Percentiles rank a stretch among this genome's conserved stretches.
Evolutionary conservation across 2,797 vertebrate species (phyloP).

Genomic region (Orientallactaga sibirica): DNA sequence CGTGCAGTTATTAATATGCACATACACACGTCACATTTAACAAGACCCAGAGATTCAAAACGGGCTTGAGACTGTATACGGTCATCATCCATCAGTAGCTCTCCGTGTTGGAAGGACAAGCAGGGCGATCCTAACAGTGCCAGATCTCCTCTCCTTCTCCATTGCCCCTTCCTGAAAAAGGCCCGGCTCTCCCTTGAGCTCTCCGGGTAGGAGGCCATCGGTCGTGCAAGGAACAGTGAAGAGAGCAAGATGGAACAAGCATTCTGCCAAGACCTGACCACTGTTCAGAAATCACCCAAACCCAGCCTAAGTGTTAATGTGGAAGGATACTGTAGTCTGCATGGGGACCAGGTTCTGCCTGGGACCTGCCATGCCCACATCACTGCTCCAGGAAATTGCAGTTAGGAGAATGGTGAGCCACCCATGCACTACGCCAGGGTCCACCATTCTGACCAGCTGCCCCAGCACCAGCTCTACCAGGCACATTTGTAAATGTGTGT

Average conservation of each 20-base stretch:
- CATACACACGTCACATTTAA: neutral
- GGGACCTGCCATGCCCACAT: neutral
- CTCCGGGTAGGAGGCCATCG: neutral
- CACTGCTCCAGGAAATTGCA: neutral
- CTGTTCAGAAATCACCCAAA: neutral
- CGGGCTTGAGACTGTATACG: neutral
- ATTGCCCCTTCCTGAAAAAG: neutral
- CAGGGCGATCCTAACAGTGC: neutral
- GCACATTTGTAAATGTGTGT: neutral
- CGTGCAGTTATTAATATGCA: neutral
- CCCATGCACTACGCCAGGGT: neutral
- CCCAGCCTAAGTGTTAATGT: neutral
- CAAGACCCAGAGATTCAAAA: neutral
- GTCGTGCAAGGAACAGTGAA: neutral
- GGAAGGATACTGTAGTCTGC: neutral
- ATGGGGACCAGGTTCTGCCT: neutral
- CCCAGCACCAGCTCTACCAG: neutral
- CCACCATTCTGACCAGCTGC: neutral
- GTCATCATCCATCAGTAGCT: neutral
- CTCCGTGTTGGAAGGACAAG: constrained; percentile 38
- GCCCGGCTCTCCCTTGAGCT: neutral
- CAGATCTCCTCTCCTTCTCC: neutral
- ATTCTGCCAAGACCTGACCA: neutral
- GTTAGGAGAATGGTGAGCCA: neutral
- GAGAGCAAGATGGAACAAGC: neutral